Evolutionary conservation across 2,888 invertebrate genomes (phyloP).

Genomic region (Baccha elongata): DNA sequence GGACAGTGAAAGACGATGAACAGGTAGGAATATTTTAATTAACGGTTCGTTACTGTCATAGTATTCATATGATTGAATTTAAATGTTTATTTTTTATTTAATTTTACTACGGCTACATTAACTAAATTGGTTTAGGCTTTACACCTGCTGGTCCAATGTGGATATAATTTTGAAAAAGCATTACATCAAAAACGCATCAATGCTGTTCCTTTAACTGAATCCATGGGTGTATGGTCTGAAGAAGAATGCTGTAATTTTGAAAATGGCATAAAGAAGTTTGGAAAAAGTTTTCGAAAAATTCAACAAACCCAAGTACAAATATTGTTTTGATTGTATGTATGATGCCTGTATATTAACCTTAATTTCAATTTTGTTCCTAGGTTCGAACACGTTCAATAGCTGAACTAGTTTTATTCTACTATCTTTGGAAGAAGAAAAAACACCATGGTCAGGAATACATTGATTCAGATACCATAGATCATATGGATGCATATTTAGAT

Average conservation of each 20-base stretch:
- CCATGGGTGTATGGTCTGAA: conserved; percentile 96
- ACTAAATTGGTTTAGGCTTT: conserved; percentile 86
- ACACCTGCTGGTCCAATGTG: conserved; percentile 95
- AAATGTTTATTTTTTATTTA: conserved; percentile 3
- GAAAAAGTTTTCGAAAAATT: conserved; percentile 98
- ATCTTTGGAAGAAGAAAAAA: conserved; percentile 99
- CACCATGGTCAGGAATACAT: conserved; percentile 88
- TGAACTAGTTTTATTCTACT: conserved; percentile 97
- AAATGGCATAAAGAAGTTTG: conserved; percentile 94
- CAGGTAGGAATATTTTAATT: conserved; percentile 83
- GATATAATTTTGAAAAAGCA: conserved; percentile 97
- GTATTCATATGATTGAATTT: background rate
- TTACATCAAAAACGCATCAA: conserved; percentile 90
- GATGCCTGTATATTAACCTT: background rate
- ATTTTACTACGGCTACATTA: too few species aligned
- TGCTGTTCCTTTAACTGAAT: conserved; percentile 86
- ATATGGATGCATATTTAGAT: conserved; percentile 80
- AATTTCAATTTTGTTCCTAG: conserved; percentile 71
- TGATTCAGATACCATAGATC: conserved; percentile 80
- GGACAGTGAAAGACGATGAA: conserved; percentile 87
- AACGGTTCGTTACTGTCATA: background rate
- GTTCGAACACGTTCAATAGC: conserved; percentile 96
- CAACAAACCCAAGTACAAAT: conserved; percentile 91
- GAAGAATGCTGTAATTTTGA: conserved; percentile 99
- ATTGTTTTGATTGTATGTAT: too few species aligned